Evolutionary conservation across 1,140 invertebrate genomes (phyloP).

Genomic region (Wasmannia auropunctata): DNA sequence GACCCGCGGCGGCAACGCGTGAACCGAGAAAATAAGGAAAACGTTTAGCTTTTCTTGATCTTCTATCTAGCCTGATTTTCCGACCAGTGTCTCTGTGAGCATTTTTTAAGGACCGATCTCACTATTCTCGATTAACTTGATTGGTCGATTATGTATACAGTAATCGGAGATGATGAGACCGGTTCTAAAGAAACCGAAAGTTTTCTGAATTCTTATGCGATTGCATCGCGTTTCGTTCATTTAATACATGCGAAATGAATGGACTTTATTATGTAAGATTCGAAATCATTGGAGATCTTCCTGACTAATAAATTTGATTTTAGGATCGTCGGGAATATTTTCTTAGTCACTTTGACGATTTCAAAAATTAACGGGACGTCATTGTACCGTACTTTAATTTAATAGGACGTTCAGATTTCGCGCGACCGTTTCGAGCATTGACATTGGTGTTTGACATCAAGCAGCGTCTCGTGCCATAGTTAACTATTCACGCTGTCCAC

Average conservation of each 20-base stretch:
- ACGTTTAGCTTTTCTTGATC: not conserved
- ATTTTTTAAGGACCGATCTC: not conserved
- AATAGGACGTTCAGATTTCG: not conserved
- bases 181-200: not conserved
- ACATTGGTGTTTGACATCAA: constrained; percentile 1
- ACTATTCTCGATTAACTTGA: too few species aligned
- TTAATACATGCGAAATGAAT: not conserved
- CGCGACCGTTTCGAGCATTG: not conserved
- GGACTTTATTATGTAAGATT: not conserved
- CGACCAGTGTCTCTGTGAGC: too few species aligned
- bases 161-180: too few species aligned
- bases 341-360: not conserved
- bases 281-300: not conserved
- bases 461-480: not conserved
- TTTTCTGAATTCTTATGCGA: not conserved
- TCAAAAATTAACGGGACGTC: not conserved
- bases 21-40: not conserved
- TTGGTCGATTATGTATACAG: too few species aligned
- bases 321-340: not conserved
- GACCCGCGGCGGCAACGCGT: not conserved
- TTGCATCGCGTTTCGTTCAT: not conserved
- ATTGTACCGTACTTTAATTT: not conserved
- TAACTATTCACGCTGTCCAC: constrained; percentile 30
- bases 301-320: not conserved
- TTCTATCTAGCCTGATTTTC: not conserved